Evolutionary conservation across 2,888 invertebrate species (phyloP), one percentile per base, ranked within the genome.

Genomic region (Hemithea aestivaria): DNA sequence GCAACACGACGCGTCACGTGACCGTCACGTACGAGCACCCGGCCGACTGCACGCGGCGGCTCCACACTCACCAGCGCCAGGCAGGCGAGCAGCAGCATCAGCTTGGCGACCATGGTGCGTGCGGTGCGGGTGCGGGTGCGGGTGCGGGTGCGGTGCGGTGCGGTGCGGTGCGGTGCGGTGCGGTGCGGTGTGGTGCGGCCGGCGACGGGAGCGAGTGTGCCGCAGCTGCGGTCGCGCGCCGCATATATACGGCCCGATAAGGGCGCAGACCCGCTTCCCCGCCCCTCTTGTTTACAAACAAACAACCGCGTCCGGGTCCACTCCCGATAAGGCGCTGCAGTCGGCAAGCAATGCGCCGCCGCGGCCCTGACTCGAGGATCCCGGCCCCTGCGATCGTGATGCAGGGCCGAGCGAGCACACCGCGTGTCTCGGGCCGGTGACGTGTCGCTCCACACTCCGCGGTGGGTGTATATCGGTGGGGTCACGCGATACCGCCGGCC

Each of bases 31-130:
- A 20, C 7, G 10, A 11, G n/a, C 9, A 16, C 23, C 9, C 20
- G 12, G 6, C 8, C 10, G 7, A 11, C 16, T 7, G 10, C 11
- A n/a, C n/a, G 23, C 26, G 7, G 25, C n/a, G 32, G 27, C n/a
- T 10, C 20, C 10, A 12, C 47, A 78, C 83, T 80, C 56, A 84
- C 84, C 60, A 82, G 50, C 26, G 79, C 82, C 58, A 82, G 38
- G 66, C 73, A 75, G 57, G 74, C 76, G 53, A 77, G 42, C 33
- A 79, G 44, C n/a, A 76, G 45, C 49, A 75, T 32, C 49, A 75
- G 58, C 57, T 73, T 78, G 59, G 58, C 61, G 50, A 69, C 64
- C 77, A 79, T 82, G 42, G 53, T 63, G 56, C 16, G 16, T 16
- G 16, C 16, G 16, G 16, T 16, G 16, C 5, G 5, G 16, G 5